Percentiles rank a stretch among this genome's conserved stretches.
phyloP scores from a whole-genome alignment of 2,888 invertebrate species.

The Altica lythri region DNA sequence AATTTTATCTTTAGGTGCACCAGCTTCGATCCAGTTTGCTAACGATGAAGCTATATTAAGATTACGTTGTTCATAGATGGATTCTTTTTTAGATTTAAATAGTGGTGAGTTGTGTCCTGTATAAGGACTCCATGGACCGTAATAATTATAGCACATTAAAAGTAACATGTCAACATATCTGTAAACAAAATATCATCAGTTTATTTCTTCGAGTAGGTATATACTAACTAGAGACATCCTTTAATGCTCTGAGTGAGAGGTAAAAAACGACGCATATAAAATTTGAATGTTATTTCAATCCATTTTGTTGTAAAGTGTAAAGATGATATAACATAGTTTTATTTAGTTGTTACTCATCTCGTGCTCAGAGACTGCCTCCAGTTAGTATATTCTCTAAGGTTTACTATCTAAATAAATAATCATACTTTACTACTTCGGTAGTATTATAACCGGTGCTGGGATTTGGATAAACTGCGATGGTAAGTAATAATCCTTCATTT shows the following conservation, averaged over 20 bases:
- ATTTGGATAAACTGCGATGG: conserved; percentile 64
- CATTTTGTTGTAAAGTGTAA: too few species aligned
- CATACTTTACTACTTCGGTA: conserved; percentile 60
- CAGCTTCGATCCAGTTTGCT: conserved; percentile 60
- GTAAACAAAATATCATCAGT: conserved; percentile 18
- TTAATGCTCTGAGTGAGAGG: too few species aligned
- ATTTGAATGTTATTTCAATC: not conserved
- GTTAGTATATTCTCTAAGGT: too few species aligned
- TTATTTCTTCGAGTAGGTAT: too few species aligned
- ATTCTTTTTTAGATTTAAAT: conserved; percentile 58
- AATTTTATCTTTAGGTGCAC: conserved; percentile 65
- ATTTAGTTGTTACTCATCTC: too few species aligned
- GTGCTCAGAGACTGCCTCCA: too few species aligned
- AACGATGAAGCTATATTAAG: conserved; percentile 55
- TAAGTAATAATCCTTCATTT: conserved; percentile 59
- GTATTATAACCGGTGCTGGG: conserved; percentile 60
- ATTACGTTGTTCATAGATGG: conserved; percentile 30
- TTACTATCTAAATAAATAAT: too few species aligned
- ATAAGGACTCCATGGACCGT: conserved; percentile 63
- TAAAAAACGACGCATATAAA: too few species aligned
- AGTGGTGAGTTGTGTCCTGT: conserved; percentile 74
- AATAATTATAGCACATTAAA: conserved; percentile 61
- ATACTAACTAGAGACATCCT: too few species aligned
- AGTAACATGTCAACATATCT: conserved; percentile 56
- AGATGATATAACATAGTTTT: too few species aligned